phyloP scores from a whole-genome alignment of 1,140 invertebrate species.

The Platyura marginata region DNA sequence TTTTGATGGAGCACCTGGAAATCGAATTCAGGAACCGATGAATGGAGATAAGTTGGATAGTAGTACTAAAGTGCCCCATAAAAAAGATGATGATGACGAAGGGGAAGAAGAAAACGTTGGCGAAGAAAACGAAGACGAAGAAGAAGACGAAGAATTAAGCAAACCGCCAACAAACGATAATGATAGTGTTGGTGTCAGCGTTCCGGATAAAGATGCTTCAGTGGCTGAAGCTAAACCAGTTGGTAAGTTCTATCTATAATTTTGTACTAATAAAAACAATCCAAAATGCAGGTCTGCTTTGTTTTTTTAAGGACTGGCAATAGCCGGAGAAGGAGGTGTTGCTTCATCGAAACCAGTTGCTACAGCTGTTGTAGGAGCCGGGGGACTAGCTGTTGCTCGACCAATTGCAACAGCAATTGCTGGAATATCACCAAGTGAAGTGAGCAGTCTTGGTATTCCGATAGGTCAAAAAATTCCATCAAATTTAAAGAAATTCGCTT shows the following conservation, averaged over 20 bases:
- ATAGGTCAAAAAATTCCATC: too few relatives aligned
- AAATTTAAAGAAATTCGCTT: too few relatives aligned
- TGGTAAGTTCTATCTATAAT: conserved; percentile 17
- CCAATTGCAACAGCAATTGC: conserved; percentile 51
- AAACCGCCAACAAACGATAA: conserved; percentile 16
- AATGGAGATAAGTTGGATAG: conserved; percentile 17
- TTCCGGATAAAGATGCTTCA: conserved; percentile 32
- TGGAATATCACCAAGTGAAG: conserved; percentile 35
- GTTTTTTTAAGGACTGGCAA: conserved; percentile 28
- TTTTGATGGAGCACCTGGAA: background rate
- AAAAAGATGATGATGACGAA: background rate
- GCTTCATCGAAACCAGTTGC: conserved; percentile 46
- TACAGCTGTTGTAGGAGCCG: conserved; percentile 42
- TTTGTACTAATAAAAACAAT: background rate
- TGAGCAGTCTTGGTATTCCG: conserved; percentile 22
- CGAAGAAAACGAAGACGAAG: conserved; percentile 16
- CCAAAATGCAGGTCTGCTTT: background rate
- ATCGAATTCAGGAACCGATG: background rate
- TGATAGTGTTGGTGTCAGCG: conserved; percentile 26
- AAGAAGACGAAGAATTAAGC: conserved; percentile 17
- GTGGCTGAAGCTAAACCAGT: conserved; percentile 53
- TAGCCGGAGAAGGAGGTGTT: conserved; percentile 41
- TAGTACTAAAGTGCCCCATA: conserved; percentile 10
- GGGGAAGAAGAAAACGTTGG: background rate
- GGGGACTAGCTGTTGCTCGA: conserved; percentile 41